phyloP scores from a whole-genome alignment of 2,797 vertebrate species.

The Gymnoscopelus microlampas region DNA sequence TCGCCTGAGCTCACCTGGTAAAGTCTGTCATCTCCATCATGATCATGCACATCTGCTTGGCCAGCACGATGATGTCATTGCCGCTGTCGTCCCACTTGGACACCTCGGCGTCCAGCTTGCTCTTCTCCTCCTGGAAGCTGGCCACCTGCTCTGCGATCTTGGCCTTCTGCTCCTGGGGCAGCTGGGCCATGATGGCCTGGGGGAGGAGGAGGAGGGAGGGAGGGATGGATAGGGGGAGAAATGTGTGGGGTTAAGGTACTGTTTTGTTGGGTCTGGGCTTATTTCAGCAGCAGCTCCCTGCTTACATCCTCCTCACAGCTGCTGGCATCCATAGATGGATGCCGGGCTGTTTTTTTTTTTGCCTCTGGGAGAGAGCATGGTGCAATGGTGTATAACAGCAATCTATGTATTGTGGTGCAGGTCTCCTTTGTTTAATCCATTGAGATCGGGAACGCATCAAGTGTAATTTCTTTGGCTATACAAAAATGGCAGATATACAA shows the following conservation, averaged over 20 bases:
- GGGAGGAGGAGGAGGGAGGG: conserved; percentile 27
- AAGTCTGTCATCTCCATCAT: conserved; percentile 99
- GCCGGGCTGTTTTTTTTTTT: conserved; percentile 13
- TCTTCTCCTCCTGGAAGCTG: conserved; percentile 98
- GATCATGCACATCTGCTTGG: conserved; percentile 99
- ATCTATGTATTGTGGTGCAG: neutral
- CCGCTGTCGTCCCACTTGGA: conserved; percentile 99
- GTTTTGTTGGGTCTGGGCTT: neutral
- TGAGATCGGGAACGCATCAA: neutral
- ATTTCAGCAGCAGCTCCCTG: conserved; percentile 20
- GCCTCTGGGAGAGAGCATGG: neutral
- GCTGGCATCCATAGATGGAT: conserved; percentile 34
- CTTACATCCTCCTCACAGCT: conserved; percentile 12
- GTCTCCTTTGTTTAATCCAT: neutral
- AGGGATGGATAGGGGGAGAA: conserved; percentile 26
- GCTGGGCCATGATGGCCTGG: conserved; percentile 98
- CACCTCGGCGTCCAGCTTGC: conserved; percentile 98
- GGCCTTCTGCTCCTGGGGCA: conserved; percentile 97
- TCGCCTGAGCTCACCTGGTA: conserved; percentile 86
- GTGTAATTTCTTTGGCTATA: no score
- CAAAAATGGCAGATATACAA: no score
- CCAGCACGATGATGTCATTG: conserved; percentile 99
- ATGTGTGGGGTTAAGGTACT: no score
- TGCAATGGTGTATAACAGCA: conserved; percentile 11
- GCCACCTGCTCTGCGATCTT: conserved; percentile 99